Conservation (phyloP, 37 sponge, comb jelly and placozoan genomes). For the Lycopodina hypogea region DNA sequence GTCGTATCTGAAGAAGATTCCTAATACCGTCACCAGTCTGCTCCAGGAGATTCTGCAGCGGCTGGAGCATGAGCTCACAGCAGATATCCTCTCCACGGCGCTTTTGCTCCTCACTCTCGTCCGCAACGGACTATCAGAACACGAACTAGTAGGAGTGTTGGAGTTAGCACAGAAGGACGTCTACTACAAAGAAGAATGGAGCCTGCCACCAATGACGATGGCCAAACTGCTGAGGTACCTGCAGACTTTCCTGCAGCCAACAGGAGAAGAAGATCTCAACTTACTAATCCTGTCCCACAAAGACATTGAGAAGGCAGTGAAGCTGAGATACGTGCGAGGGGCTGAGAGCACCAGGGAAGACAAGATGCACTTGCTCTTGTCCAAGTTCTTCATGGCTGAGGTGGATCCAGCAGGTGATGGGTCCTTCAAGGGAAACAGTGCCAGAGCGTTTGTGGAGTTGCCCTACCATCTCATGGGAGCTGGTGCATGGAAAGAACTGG, state of each 20-base stretch:
- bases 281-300: slow-evolving; percentile 65
- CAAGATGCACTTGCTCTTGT: slow-evolving; percentile 55
- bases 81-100: slow-evolving; percentile 51
- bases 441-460: slow-evolving; percentile 81
- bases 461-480: slow-evolving; percentile 76
- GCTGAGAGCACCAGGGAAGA: slow-evolving; percentile 48
- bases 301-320: slow-evolving; percentile 77
- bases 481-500: slow-evolving; percentile 71
- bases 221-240: slow-evolving; percentile 68
- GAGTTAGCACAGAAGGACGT: slow-evolving; percentile 13
- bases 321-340: slow-evolving; percentile 70
- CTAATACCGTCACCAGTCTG: slow-evolving; percentile 61
- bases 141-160: slow-evolving; percentile 59
- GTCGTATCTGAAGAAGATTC: slow-evolving; percentile 57
- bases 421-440: slow-evolving; percentile 64
- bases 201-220: slow-evolving; percentile 57
- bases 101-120: slow-evolving; percentile 68
- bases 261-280: slow-evolving; percentile 40
- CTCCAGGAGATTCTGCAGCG: slow-evolving; percentile 82
- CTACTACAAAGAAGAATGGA: neutral
- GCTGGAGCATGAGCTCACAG: slow-evolving; percentile 76
- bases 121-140: slow-evolving; percentile 72
- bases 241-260: slow-evolving; percentile 75
- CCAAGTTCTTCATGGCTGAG: slow-evolving; percentile 58
- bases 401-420: slow-evolving; percentile 72